Conservation (phyloP, 2,888 invertebrate genomes). For the Macrosiphum euphorbiae region DNA sequence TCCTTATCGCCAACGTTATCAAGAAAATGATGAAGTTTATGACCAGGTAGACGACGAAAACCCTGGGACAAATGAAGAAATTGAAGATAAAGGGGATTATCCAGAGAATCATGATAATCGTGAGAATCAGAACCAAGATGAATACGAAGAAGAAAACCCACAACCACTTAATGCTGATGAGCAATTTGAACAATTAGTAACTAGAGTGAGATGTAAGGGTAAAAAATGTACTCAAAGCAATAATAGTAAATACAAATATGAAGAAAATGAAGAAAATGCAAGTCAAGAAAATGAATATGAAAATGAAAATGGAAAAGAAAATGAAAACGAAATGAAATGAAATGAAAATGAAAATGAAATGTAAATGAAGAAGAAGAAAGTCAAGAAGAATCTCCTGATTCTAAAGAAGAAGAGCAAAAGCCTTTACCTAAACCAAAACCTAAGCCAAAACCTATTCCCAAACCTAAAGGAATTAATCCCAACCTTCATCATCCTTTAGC, state of each 20-base stretch:
- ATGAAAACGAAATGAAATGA: conserved; percentile 59
- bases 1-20: not conserved
- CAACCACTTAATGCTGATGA: conserved; percentile 28
- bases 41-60: conserved; percentile 64
- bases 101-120: conserved; percentile 39
- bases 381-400: conserved; percentile 47
- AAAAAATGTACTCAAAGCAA: conserved; percentile 23
- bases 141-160: conserved; percentile 50
- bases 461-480: conserved; percentile 29
- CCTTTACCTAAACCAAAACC: conserved; percentile 48
- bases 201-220: conserved; percentile 45
- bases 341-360: conserved; percentile 60
- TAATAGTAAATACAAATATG: conserved; percentile 22
- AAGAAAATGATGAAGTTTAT: conserved; percentile 60
- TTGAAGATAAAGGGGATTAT: conserved; percentile 51
- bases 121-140: conserved; percentile 54
- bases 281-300: conserved; percentile 62
- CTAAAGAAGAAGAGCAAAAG: conserved; percentile 17
- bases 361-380: conserved; percentile 64
- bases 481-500: conserved; percentile 54
- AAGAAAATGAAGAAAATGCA: conserved; percentile 60
- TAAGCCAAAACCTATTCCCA: conserved; percentile 45
- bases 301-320: conserved; percentile 63
- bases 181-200: conserved; percentile 37
- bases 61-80: conserved; percentile 6